phyloP scores from a whole-genome alignment of 2,113 vertebrate genomes.

The Athene noctua region DNA sequence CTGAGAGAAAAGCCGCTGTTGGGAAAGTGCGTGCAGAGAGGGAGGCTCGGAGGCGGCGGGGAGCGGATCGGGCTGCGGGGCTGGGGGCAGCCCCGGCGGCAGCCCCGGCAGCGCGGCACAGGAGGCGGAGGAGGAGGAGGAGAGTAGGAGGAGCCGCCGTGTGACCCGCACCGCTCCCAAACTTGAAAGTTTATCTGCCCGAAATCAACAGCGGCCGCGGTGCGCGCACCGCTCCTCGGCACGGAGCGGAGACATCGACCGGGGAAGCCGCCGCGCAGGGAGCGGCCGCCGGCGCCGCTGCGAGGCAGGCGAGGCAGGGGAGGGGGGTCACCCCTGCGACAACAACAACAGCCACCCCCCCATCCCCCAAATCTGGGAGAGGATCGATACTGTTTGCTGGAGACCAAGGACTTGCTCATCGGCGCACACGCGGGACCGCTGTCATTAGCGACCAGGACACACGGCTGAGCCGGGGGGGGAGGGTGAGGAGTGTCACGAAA shows the following conservation, averaged over 20 bases:
- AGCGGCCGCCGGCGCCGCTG: neutral
- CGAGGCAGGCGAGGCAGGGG: neutral
- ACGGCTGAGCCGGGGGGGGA: neutral
- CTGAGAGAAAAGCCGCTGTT: neutral
- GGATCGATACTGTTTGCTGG: constrained; percentile 31
- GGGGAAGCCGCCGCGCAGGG: neutral
- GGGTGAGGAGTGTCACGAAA: constrained; percentile 27
- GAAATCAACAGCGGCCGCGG: constrained; percentile 60
- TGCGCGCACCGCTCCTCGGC: constrained; percentile 26
- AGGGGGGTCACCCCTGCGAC: neutral
- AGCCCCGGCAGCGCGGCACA: neutral
- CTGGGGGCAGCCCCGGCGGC: constrained; percentile 21
- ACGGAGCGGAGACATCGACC: neutral
- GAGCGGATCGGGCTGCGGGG: neutral
- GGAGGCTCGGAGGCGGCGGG: neutral
- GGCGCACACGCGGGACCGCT: neutral
- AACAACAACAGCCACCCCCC: neutral
- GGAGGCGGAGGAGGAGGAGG: constrained; percentile 60
- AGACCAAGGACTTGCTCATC: constrained; percentile 7
- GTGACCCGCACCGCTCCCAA: constrained; percentile 71
- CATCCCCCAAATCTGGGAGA: neutral
- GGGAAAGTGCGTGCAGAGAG: neutral
- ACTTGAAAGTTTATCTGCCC: constrained; percentile 78
- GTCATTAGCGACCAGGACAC: constrained; percentile 29
- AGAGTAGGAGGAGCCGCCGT: constrained; percentile 61